Percentiles rank a stretch among this genome's conserved stretches.
Conservation (phyloP, 2,888 invertebrate species). For the Syrphus vitripennis region DNA sequence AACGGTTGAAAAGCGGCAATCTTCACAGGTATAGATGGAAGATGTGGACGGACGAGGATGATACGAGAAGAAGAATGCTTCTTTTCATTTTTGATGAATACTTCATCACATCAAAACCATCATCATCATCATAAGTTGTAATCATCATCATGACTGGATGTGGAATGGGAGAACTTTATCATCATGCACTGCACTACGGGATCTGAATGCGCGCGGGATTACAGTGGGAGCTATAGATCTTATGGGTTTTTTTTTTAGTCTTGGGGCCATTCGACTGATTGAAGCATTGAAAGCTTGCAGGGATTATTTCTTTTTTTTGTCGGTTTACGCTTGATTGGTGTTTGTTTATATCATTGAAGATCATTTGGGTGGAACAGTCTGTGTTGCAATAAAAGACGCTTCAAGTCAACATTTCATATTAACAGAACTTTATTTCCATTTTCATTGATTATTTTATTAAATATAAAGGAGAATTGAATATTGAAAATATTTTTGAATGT, state of each 20-base stretch:
- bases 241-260: background rate
- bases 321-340: background rate
- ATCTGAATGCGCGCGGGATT: background rate
- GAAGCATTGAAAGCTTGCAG: constrained; percentile 31
- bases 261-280: constrained; percentile 29
- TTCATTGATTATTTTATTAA: too few relatives aligned
- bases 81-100: constrained; percentile 36
- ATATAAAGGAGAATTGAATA: too few relatives aligned
- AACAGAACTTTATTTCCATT: too few relatives aligned
- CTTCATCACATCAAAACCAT: constrained; percentile 57
- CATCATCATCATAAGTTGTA: constrained; percentile 22
- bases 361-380: constrained; percentile 8
- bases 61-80: constrained; percentile 9
- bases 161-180: background rate
- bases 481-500: too few relatives aligned
- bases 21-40: constrained; percentile 10
- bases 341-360: constrained; percentile 25
- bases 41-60: constrained; percentile 2
- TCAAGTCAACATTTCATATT: too few relatives aligned
- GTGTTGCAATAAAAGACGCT: background rate
- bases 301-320: background rate
- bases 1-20: constrained; percentile 45
- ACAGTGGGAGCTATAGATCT: constrained; percentile 27
- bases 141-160: background rate
- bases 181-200: background rate